Evolutionary conservation across 53 echinoderm and acorn worm species (phyloP), one percentile per base, ranked within the genome.

Genomic region (Antedon mediterranea): DNA sequence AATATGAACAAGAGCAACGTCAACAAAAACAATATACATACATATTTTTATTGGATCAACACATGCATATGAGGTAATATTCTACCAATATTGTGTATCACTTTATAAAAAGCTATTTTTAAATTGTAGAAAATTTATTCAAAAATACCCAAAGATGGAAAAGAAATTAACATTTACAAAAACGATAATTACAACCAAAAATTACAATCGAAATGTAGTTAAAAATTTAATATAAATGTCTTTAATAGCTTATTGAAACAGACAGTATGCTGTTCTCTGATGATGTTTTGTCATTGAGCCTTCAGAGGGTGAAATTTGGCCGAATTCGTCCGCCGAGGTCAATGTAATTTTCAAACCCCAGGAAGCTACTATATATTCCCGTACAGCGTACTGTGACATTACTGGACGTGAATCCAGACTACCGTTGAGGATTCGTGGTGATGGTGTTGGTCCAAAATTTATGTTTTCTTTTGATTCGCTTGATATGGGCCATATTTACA

Each of bases 401-500:
- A 88, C 91, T 0, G 98, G 98, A 37, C 86, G 98, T 14, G 98
- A 93, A 86, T 86, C 91, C 5, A 85, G 92, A 15, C 90, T 98
- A 0, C 92, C 98, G 3, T 85, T 98, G 13, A 80, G 93, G 42
- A 82, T 98, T 80, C 79, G 89, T 23, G 92, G 98, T 15, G 90
- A 98, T 74, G 98, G 90, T 6, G 79, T 88, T 26, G 98, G 92
- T 37, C 98, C 98, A 26, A 90, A 92, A 74, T 86, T 93, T 23
- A 75, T 83, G 71, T 90, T 98, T 82, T 92, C 92, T 34, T 88
- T 92, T 71, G 98, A 98, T 71, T 81, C 86, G 30, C 86, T 98
- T 30, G 93, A 98, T 81, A 92, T 98, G 88, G 98, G 98, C 11
- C 91, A 92, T 74, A 86, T 98, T 71, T 98, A n/a, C n/a, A n/a